phyloP scores from a whole-genome alignment of 2,797 vertebrate species.

The Myotis vivesi region DNA sequence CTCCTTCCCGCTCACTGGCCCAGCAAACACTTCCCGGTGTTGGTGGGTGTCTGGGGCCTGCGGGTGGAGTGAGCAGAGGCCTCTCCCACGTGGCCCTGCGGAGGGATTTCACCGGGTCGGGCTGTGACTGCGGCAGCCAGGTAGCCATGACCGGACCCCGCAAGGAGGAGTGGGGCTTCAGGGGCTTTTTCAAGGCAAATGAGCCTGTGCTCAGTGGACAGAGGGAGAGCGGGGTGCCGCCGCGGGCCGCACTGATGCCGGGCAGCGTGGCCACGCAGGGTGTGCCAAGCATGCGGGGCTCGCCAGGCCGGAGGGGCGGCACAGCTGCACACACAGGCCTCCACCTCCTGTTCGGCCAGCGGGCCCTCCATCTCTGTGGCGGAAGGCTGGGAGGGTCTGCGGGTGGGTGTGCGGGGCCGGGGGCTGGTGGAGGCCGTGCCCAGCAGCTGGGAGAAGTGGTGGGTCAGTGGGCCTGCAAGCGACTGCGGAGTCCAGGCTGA shows the following conservation, averaged over 20 bases:
- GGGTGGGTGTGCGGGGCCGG: rapidly evolving
- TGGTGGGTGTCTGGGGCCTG: too few species aligned
- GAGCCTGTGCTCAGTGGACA: not conserved
- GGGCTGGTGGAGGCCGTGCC: too few species aligned
- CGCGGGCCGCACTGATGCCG: rapidly evolving
- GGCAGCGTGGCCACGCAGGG: too few species aligned
- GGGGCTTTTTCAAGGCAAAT: rapidly evolving
- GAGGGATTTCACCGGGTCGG: rapidly evolving
- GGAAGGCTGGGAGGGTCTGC: not conserved
- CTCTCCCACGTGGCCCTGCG: rapidly evolving
- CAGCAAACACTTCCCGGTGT: not conserved
- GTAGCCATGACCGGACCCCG: not conserved
- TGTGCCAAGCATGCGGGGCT: not conserved
- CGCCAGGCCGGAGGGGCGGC: not conserved
- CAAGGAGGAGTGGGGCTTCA: too few species aligned
- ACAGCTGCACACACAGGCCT: not conserved
- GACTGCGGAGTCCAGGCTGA: too few species aligned
- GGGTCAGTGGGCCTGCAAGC: not conserved
- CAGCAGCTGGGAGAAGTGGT: not conserved
- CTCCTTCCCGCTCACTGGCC: too few species aligned
- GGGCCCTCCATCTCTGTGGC: not conserved
- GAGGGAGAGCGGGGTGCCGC: not conserved
- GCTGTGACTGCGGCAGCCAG: not conserved
- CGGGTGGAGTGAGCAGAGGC: rapidly evolving
- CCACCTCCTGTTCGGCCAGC: not conserved